phyloP scores from a whole-genome alignment of 2,113 vertebrate species.

The Tragelaphus buxtoni region DNA sequence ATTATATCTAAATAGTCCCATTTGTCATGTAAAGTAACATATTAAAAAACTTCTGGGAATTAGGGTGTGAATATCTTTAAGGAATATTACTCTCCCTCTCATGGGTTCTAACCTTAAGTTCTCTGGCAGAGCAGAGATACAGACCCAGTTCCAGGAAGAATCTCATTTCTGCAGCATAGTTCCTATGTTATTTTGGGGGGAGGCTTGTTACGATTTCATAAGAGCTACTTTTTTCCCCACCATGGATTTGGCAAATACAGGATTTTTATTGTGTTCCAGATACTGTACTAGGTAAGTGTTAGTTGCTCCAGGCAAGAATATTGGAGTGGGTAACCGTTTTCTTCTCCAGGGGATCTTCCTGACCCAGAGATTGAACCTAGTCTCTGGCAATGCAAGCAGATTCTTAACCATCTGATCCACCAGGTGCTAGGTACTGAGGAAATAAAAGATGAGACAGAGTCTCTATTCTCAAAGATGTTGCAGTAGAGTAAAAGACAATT shows the following conservation, averaged over 20 bases:
- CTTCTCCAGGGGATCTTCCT: neutral
- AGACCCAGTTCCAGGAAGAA: neutral
- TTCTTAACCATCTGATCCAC: neutral
- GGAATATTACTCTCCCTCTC: neutral
- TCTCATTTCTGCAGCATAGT: neutral
- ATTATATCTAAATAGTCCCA: neutral
- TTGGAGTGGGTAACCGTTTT: neutral
- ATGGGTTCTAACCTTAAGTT: neutral
- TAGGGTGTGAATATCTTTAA: neutral
- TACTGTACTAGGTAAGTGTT: neutral
- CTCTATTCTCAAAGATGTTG: neutral
- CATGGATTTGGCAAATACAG: neutral
- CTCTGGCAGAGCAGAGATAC: neutral
- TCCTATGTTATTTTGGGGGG: neutral
- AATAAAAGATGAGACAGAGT: neutral
- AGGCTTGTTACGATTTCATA: neutral
- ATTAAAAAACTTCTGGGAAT: neutral
- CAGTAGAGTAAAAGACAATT: neutral
- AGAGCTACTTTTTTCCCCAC: neutral
- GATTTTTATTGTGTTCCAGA: conserved; percentile 11
- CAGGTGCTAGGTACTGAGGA: neutral
- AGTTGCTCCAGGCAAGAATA: neutral
- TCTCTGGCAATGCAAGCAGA: neutral
- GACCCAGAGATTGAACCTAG: neutral
- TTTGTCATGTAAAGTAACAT: neutral